Percentiles rank a stretch among this genome's conserved stretches.
These are phyloP conservation scores for Pammene aurita DNA, from an alignment of 2,888 invertebrate genomes.

Conservation along the genomic window DNA sequence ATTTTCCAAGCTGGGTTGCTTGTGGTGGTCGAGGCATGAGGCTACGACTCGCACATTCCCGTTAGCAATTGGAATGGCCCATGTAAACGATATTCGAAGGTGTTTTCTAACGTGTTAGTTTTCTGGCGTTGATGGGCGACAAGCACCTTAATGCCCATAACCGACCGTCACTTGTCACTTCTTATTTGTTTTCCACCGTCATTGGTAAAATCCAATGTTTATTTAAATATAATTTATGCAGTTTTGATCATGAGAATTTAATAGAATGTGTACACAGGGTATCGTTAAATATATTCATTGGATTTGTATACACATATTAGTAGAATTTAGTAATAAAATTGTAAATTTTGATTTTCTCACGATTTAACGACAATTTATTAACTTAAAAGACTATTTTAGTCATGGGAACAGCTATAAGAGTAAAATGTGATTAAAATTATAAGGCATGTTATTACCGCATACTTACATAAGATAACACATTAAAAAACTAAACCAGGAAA, in stretches of 20 bases:
- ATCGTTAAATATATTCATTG: constrained; percentile 61
- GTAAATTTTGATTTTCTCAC: constrained; percentile 64
- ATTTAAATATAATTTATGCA: constrained; percentile 65
- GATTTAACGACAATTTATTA: constrained; percentile 56
- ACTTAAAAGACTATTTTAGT: constrained; percentile 46
- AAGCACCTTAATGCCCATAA: constrained; percentile 49
- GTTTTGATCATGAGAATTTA: constrained; percentile 66
- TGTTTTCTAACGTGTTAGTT: constrained; percentile 65
- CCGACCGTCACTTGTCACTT: constrained; percentile 49
- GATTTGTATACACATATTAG: constrained; percentile 59
- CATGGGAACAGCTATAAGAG: constrained; percentile 2
- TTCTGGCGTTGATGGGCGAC: constrained; percentile 67
- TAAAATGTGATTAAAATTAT: too few relatives aligned
- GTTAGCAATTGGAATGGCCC: background rate
- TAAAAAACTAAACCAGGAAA: too few relatives aligned
- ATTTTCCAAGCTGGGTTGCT: too few relatives aligned
- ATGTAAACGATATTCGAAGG: constrained; percentile 63
- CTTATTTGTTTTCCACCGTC: constrained; percentile 61
- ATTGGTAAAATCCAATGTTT: constrained; percentile 56
- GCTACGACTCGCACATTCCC: background rate
- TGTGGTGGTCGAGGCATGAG: too few relatives aligned
- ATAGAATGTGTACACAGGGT: constrained; percentile 60
- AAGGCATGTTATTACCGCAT: too few relatives aligned
- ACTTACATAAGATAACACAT: too few relatives aligned
- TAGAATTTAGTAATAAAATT: constrained; percentile 55